These are phyloP conservation scores for Entelurus aequoreus DNA, from an alignment of 2,113 vertebrate species.

Conservation along the genomic window DNA sequence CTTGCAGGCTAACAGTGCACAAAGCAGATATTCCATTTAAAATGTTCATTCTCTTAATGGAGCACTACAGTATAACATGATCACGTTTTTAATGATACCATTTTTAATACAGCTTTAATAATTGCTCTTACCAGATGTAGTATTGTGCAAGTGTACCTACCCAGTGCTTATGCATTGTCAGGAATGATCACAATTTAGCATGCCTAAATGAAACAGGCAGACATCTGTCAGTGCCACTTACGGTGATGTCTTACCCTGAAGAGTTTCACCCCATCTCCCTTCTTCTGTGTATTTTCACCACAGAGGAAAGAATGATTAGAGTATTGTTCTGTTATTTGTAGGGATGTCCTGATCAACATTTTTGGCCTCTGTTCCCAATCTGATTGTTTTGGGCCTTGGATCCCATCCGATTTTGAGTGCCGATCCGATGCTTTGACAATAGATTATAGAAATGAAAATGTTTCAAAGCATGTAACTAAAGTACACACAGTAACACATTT, in stretches of 20 bases:
- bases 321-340: background rate
- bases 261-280: constrained; percentile 2
- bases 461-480: no score
- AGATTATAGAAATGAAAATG: no score
- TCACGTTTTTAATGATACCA: background rate
- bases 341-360: no score
- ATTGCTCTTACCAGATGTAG: background rate
- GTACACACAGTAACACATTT: no score
- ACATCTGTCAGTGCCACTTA: constrained; percentile 4
- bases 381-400: no score
- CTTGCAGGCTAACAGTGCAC: no score
- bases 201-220: constrained; percentile 20
- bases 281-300: background rate
- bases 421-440: no score
- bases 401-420: no score
- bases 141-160: background rate
- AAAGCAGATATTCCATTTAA: no score
- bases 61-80: no score
- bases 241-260: background rate
- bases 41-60: no score
- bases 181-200: constrained; percentile 13
- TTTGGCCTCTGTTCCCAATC: no score
- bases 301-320: background rate
- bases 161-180: background rate
- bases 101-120: background rate